Conservation (phyloP, 2,113 vertebrate genomes). For the Gadus macrocephalus region DNA sequence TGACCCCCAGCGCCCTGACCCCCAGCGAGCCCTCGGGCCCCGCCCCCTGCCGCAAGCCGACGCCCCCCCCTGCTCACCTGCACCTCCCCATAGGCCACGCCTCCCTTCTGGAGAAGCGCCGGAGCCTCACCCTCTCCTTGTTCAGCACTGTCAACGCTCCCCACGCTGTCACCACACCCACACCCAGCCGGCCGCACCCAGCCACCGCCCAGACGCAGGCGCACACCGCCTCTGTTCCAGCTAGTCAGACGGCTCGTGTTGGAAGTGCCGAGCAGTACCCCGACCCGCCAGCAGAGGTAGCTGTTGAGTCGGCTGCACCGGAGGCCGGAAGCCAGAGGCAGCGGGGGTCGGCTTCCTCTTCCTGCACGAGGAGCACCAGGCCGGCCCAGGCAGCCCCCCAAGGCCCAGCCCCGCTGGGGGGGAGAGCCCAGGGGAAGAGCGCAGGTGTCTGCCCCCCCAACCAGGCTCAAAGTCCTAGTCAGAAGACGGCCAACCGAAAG, state of each 20-base stretch:
- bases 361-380: conserved; percentile 8
- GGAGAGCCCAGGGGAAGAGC: not conserved
- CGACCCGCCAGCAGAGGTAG: not conserved
- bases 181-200: conserved; percentile 3
- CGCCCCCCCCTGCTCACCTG: conserved; percentile 27
- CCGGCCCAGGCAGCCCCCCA: conserved; percentile 8
- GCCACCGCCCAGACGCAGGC: not conserved
- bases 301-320: not conserved
- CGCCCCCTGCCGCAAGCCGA: not conserved
- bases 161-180: not conserved
- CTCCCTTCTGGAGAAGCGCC: conserved; percentile 64
- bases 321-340: conserved; percentile 5
- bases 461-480: conserved; percentile 1
- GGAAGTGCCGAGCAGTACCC: not conserved
- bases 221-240: not conserved
- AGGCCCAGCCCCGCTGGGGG: conserved; percentile 4
- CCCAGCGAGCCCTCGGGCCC: not conserved
- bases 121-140: conserved; percentile 61
- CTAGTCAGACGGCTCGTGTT: not conserved
- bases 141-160: conserved; percentile 36
- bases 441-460: not conserved
- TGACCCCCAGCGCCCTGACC: conserved; percentile 21
- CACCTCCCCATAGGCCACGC: conserved; percentile 43
- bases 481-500: not conserved
- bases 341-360: not conserved